A percentile compares a stretch with the other conserved stretches of the same genome.
Conservation (phyloP, 2,113 vertebrate species). For the Cyprinus carpio region DNA sequence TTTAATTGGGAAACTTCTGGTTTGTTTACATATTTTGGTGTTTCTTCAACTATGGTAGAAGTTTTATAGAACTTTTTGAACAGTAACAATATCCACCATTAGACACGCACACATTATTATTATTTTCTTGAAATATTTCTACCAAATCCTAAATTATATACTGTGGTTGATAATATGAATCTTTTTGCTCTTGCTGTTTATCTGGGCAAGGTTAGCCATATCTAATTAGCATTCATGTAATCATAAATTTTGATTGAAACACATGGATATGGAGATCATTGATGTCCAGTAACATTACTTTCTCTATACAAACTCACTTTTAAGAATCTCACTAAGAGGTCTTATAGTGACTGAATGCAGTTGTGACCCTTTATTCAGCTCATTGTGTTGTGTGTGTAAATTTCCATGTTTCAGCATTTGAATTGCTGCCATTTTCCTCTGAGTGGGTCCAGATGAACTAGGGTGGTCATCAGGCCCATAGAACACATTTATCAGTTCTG, state of each 20-base stretch:
- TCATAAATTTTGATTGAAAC: no score
- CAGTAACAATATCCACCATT: no score
- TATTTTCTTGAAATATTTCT: no score
- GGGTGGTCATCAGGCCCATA: conserved; percentile 18
- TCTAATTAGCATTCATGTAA: no score
- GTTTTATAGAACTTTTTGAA: no score
- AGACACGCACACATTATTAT: no score
- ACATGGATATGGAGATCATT: not conserved
- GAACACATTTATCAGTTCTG: conserved; percentile 47
- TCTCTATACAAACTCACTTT: not conserved
- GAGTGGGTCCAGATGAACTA: conserved; percentile 3
- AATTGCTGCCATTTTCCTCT: conserved; percentile 1
- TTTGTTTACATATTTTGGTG: not conserved
- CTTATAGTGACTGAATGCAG: not conserved
- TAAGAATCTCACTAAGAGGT: not conserved
- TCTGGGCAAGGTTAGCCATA: not conserved
- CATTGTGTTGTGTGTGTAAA: conserved; percentile 3
- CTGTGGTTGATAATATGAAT: no score
- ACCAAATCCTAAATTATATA: no score
- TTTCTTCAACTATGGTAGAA: not conserved
- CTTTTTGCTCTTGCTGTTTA: no score
- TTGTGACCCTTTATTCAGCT: not conserved
- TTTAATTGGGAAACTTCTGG: not conserved
- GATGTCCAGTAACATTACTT: not conserved
- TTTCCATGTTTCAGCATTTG: conserved; percentile 16